Evolutionary conservation across 2,797 vertebrate genomes (phyloP).

Genomic region (Notamacropus eugenii): DNA sequence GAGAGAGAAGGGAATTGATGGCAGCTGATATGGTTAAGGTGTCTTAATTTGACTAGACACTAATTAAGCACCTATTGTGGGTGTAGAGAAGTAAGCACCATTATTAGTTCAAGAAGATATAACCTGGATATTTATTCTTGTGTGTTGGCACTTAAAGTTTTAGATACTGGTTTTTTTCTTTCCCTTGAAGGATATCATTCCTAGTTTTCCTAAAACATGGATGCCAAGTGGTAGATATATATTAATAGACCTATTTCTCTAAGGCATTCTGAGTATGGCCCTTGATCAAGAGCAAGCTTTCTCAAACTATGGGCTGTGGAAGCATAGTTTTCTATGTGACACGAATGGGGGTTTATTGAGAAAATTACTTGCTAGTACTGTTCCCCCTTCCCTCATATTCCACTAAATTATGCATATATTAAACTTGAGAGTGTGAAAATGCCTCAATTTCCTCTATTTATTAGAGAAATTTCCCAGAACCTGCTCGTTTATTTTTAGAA

Average conservation of each 20-base stretch:
- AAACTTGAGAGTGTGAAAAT: background rate
- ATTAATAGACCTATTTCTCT: background rate
- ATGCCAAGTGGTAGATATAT: background rate
- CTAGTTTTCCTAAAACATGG: background rate
- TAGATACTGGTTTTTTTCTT: background rate
- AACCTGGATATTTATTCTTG: background rate
- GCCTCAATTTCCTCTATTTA: background rate
- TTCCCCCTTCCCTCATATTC: background rate
- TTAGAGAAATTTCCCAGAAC: background rate
- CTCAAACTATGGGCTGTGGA: background rate
- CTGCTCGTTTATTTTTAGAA: background rate
- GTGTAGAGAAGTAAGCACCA: background rate
- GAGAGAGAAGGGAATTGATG: background rate
- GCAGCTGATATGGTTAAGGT: background rate
- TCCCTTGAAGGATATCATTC: background rate
- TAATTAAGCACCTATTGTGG: background rate
- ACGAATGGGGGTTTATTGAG: background rate
- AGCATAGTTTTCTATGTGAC: background rate
- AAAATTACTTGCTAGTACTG: background rate
- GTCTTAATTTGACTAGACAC: background rate
- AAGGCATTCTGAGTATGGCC: background rate
- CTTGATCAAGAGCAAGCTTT: background rate
- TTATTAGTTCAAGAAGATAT: background rate
- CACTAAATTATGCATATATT: background rate
- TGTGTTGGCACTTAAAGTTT: background rate